phyloP scores from a whole-genome alignment of 2,888 invertebrate species.

The Trissoscelio sp. region DNA sequence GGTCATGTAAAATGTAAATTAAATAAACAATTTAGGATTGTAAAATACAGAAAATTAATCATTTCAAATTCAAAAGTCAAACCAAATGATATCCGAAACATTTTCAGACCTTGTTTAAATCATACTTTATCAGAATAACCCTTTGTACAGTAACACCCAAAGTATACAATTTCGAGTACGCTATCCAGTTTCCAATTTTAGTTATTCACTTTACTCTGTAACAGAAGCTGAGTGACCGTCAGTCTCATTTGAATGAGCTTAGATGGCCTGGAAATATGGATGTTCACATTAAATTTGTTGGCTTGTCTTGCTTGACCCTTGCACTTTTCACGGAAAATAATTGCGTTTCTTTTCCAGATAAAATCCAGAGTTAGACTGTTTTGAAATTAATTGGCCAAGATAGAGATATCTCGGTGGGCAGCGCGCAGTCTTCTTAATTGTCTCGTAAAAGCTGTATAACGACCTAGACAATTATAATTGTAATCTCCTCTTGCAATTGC shows the following conservation, averaged over 20 bases:
- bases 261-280: conserved; percentile 5
- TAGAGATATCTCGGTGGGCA: conserved; percentile 15
- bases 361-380: conserved; percentile 10
- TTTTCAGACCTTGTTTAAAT: no score
- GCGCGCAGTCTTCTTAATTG: conserved; percentile 19
- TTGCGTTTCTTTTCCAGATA: conserved; percentile 17
- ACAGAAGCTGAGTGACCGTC: conserved; percentile 23
- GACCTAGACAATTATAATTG: conserved; percentile 21
- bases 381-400: conserved; percentile 27
- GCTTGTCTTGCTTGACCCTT: conserved; percentile 17
- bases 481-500: conserved; percentile 10
- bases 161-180: not conserved
- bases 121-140: no score
- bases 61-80: no score
- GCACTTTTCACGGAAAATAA: conserved; percentile 22
- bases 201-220: conserved; percentile 15
- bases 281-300: conserved; percentile 25
- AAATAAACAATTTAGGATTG: no score
- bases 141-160: not conserved
- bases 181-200: conserved; percentile 35
- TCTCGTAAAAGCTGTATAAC: conserved; percentile 28
- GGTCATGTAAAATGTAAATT: no score
- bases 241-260: conserved; percentile 11
- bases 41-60: no score
- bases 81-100: no score